Evolutionary conservation across 2,113 vertebrate species (phyloP).

Genomic region (Dendropsophus ebraccatus): DNA sequence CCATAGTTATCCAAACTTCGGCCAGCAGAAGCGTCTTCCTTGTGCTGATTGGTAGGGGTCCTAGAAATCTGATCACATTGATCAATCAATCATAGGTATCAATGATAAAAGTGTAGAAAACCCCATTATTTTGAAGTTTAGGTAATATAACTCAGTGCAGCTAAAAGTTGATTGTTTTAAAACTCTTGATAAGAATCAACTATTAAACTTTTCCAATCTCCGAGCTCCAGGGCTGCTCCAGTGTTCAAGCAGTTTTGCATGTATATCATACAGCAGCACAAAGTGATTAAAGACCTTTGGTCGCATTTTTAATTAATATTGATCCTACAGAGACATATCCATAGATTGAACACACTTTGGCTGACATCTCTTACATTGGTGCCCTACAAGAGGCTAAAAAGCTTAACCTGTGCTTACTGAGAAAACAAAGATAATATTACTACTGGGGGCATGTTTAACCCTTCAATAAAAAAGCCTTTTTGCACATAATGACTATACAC

Average conservation of each 20-base stretch:
- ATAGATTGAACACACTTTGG: constrained; percentile 25
- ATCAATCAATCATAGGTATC: not conserved
- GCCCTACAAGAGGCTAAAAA: constrained; percentile 14
- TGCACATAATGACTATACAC: not conserved
- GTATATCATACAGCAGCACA: constrained; percentile 12
- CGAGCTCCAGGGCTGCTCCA: not conserved
- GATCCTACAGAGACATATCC: constrained; percentile 26
- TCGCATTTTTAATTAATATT: constrained; percentile 54
- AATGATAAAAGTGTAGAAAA: too few species aligned
- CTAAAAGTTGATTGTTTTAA: not conserved
- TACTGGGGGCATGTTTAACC: constrained; percentile 4
- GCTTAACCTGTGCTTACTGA: constrained; percentile 32
- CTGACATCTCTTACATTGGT: constrained; percentile 33
- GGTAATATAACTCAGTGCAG: not conserved
- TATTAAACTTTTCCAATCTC: not conserved
- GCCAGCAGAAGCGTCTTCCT: too few species aligned
- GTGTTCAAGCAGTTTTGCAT: constrained; percentile 1
- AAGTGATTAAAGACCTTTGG: constrained; percentile 55
- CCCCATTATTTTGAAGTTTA: too few species aligned
- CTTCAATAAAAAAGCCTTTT: not conserved
- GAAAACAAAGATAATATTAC: constrained; percentile 11
- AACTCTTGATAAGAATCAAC: not conserved
- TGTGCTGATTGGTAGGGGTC: too few species aligned
- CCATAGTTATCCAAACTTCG: too few species aligned
- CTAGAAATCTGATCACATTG: too few species aligned